Conservation (phyloP, 30 jellyfish, hydroid and myxozoan species). For the Chrysaora quinquecirrha region DNA sequence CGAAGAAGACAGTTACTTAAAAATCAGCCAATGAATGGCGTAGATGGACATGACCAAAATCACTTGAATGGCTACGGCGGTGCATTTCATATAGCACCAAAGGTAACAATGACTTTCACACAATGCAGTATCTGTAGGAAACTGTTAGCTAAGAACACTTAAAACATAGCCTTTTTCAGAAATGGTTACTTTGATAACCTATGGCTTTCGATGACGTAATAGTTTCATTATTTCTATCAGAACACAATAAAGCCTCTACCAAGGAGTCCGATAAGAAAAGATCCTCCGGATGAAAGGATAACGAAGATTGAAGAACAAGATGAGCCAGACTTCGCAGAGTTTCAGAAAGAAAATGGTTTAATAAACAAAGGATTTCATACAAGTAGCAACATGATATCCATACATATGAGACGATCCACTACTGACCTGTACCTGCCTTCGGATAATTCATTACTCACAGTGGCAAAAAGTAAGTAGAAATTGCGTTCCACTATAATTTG, state of each 20-base stretch:
- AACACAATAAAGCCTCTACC: background rate
- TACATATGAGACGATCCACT: constrained; percentile 32
- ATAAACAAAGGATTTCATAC: constrained; percentile 25
- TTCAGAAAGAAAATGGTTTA: constrained; percentile 5
- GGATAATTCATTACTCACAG: background rate
- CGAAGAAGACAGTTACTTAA: too few species aligned
- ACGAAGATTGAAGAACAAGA: background rate
- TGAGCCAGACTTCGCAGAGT: background rate
- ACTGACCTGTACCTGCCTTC: constrained; percentile 23
- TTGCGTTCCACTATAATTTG: too few species aligned
- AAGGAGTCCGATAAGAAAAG: background rate
- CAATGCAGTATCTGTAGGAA: too few species aligned
- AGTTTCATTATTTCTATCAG: too few species aligned
- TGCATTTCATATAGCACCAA: background rate
- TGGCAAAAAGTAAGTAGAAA: constrained; percentile 27
- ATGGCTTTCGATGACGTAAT: too few species aligned
- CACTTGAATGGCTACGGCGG: constrained; percentile 42
- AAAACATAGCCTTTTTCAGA: too few species aligned
- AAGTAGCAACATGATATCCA: constrained; percentile 22
- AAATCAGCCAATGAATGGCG: too few species aligned
- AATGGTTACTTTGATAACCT: too few species aligned
- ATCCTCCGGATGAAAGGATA: background rate
- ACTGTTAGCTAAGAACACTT: too few species aligned
- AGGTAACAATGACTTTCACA: too few species aligned
- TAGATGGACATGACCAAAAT: too few species aligned